Base-by-base conservation (phyloP, 2,113 vertebrate species). In the Corythornis madagascariensis region DNA sequence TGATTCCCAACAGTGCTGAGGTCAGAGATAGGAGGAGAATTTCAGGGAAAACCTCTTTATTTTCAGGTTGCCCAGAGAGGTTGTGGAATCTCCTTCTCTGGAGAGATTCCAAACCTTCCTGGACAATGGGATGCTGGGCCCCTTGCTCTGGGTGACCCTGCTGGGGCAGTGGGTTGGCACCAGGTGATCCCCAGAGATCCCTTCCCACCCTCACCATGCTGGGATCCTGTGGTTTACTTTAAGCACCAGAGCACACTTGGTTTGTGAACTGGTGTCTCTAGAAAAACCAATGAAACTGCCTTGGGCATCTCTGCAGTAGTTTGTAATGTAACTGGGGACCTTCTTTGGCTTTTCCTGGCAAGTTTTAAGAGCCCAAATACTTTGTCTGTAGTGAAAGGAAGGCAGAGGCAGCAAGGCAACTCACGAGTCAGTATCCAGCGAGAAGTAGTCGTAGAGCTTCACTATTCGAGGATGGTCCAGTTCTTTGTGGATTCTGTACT, bases 401-500 rank as follows among this genome's bases (percentile, higher is more conserved):
- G 60, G 2, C 31, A 57, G 10, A 69, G 8, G 69, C 1, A 81
- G 66, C 25, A 61, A 66, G 9, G 5, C 14, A 42, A 98, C 99
- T 99, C 97, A 99, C 99, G 99, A 99, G 97, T 99, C 99, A 67
- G 99, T 99, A 96, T 99, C 99, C 93, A 99, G 98, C 70, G 99
- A 99, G 95, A 99, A 99, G 97, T 99, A 99, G 98, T 99, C 99
- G 13, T 99, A 99, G 13, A 99, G 98, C 97, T 99, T 99, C 96
- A 99, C 99, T 98, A 99, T 99, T 95, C 99, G 98, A 95, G 99
- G 99, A 89, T 99, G 99, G 98, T 99, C 99, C 97, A 99, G 98
- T 97, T 99, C 99, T 97, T 99, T 99, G 96, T 99, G 99, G 95
- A 99, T 99, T 98, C 99, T 98, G 98, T 99, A 99, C 97, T 99